Evolutionary conservation across 2,113 vertebrate genomes (phyloP).

Genomic region (Macquaria australasica): DNA sequence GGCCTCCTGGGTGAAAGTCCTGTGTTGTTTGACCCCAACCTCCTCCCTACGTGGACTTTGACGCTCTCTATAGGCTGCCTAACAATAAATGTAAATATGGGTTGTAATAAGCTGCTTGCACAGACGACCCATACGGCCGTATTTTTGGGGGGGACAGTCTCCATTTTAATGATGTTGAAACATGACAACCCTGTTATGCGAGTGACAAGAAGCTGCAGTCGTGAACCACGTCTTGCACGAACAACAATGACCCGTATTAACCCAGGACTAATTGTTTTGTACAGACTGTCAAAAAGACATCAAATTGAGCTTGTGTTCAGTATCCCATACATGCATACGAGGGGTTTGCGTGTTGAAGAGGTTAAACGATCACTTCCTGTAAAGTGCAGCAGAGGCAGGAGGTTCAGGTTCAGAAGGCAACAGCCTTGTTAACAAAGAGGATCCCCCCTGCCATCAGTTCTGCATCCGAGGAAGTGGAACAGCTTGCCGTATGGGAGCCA

Average conservation of each 20-base stretch:
- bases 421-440: too few species aligned
- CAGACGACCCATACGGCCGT: too few species aligned
- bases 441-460: constrained; percentile 1
- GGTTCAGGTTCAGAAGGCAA: constrained; percentile 23
- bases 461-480: not conserved
- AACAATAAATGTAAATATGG: too few species aligned
- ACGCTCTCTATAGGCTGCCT: too few species aligned
- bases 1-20: too few species aligned
- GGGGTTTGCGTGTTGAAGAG: not conserved
- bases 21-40: too few species aligned
- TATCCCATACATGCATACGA: not conserved
- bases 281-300: not conserved
- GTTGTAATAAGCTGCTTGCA: too few species aligned
- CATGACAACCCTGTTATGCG: not conserved
- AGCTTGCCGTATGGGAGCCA: constrained; percentile 7
- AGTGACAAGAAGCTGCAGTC: not conserved
- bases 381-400: not conserved
- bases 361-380: constrained; percentile 21
- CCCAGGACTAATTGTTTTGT: constrained; percentile 1
- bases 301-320: not conserved
- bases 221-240: not conserved
- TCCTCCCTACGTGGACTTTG: too few species aligned
- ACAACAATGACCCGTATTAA: constrained; percentile 3
- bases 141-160: too few species aligned
- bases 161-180: not conserved